Percentiles rank a stretch among this genome's conserved stretches.
These are phyloP conservation scores for Ypsolopha sequella DNA, from an alignment of 2,888 invertebrate species.

Conservation along the genomic window DNA sequence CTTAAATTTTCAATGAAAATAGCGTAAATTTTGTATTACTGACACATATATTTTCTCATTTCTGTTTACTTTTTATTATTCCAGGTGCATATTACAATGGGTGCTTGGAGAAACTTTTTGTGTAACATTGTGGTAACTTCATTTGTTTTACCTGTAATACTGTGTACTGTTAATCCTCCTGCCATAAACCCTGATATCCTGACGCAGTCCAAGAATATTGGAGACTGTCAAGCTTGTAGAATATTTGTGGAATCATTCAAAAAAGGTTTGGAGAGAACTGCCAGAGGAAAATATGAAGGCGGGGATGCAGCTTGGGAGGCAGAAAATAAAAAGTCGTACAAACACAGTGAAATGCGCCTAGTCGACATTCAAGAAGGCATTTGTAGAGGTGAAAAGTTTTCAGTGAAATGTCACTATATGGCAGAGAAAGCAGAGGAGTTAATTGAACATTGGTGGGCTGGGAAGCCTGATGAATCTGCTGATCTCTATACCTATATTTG, in stretches of 20 bases:
- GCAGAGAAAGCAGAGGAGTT: conserved; percentile 85
- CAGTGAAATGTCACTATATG: conserved; percentile 85
- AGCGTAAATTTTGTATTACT: too few relatives aligned
- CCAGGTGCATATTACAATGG: too few relatives aligned
- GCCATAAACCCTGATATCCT: conserved; percentile 33
- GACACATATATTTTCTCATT: too few relatives aligned
- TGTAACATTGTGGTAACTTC: conserved; percentile 11
- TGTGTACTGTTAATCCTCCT: conserved; percentile 26
- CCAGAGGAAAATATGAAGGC: conserved; percentile 91
- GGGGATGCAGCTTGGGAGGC: conserved; percentile 96
- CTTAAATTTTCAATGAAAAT: too few relatives aligned
- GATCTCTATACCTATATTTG: conserved; percentile 78
- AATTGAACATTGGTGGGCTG: conserved; percentile 92
- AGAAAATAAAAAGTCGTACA: conserved; percentile 85
- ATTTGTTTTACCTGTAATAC: neutral
- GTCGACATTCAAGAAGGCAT: conserved; percentile 92
- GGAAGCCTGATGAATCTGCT: conserved; percentile 49
- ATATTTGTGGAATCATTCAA: conserved; percentile 81
- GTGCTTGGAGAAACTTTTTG: conserved; percentile 9
- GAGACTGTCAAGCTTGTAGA: conserved; percentile 85
- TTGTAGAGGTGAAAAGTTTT: conserved; percentile 82
- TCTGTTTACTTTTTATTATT: too few relatives aligned
- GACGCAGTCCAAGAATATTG: conserved; percentile 61
- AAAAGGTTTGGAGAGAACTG: conserved; percentile 84
- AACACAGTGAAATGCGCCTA: conserved; percentile 88